Evolutionary conservation across 2,797 vertebrate genomes (phyloP).

Genomic region (Enteromius paludinosus): DNA sequence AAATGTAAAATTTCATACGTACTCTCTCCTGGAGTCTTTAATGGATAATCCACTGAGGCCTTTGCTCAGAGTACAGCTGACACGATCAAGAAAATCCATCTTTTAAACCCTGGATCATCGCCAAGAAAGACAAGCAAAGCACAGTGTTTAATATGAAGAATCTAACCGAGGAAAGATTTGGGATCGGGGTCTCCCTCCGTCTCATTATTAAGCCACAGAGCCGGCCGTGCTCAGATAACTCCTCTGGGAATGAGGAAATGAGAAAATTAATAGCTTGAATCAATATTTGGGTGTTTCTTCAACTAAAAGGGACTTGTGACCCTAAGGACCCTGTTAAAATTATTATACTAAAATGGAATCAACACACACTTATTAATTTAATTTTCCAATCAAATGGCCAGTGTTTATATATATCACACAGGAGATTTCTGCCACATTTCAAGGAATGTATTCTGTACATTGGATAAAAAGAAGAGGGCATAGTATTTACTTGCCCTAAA

Average conservation of each 20-base stretch:
- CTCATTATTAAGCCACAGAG: conserved; percentile 61
- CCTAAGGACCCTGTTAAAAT: not conserved
- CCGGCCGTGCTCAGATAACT: not conserved
- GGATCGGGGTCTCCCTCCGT: conserved; percentile 62
- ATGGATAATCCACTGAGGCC: conserved; percentile 29
- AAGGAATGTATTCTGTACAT: not conserved
- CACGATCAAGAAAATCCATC: conserved; percentile 60
- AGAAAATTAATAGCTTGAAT: conserved; percentile 34
- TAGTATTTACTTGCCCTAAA: too few relatives aligned
- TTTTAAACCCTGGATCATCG: conserved; percentile 59
- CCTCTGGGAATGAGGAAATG: conserved; percentile 35
- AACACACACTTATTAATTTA: not conserved
- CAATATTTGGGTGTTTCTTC: conserved; percentile 35
- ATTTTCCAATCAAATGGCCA: not conserved
- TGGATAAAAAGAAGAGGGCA: too few relatives aligned
- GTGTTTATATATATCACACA: not conserved
- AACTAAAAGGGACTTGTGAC: not conserved
- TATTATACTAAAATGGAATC: conserved; percentile 1
- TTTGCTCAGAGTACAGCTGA: conserved; percentile 36
- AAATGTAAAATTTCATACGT: conserved; percentile 14
- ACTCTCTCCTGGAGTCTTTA: conserved; percentile 3
- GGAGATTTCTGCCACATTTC: not conserved
- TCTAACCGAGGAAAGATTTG: conserved; percentile 62
- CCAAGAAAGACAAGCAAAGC: conserved; percentile 62
- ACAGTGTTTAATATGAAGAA: conserved; percentile 61